These are phyloP conservation scores for Temnopleurus reevesii DNA, from an alignment of 53 echinoderm and acorn worm genomes.

Conservation along the genomic window DNA sequence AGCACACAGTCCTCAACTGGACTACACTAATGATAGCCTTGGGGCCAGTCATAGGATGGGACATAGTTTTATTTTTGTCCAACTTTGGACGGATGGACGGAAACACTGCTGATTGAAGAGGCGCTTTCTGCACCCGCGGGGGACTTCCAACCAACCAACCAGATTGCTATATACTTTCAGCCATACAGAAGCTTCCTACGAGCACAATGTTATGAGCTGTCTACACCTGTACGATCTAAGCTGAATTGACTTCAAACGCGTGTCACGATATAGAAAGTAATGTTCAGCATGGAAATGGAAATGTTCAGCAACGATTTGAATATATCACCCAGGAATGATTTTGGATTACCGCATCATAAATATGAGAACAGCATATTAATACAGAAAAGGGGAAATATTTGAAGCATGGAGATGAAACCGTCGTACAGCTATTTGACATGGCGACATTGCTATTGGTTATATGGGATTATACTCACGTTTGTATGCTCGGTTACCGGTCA, in stretches of 20 bases:
- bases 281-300: too few relatives aligned
- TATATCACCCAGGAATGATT: neutral
- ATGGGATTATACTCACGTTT: neutral
- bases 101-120: neutral
- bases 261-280: neutral
- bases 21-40: too few relatives aligned
- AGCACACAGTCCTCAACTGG: too few relatives aligned
- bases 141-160: neutral
- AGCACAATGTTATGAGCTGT: too few relatives aligned
- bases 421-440: neutral
- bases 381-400: neutral
- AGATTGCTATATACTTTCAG: neutral
- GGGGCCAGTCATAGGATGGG: neutral
- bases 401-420: neutral
- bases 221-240: too few relatives aligned
- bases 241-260: too few relatives aligned
- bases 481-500: neutral
- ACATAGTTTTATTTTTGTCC: neutral
- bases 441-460: neutral
- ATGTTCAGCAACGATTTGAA: too few relatives aligned
- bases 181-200: neutral
- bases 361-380: neutral
- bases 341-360: neutral
- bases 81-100: neutral
- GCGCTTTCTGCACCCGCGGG: neutral